phyloP scores from a whole-genome alignment of 1,140 invertebrate genomes.

The Centruroides vittatus region DNA sequence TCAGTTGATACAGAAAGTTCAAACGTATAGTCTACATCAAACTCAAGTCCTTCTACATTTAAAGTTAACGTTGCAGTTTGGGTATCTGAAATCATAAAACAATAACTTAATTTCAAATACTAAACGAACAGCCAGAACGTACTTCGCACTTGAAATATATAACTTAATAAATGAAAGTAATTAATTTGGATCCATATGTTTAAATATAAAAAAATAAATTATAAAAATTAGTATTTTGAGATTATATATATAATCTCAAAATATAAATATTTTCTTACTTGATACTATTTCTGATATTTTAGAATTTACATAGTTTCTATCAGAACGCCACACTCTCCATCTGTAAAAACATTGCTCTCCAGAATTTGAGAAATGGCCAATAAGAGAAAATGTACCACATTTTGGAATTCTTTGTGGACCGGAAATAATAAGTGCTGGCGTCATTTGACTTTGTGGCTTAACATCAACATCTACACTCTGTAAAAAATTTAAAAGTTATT shows the following conservation, averaged over 20 bases:
- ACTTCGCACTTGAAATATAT: no score
- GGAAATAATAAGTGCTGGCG: constrained; percentile 1
- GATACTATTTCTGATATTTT: neutral
- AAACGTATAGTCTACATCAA: constrained; percentile 7
- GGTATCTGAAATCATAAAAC: no score
- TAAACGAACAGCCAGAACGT: no score
- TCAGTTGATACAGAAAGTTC: neutral
- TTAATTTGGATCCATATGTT: no score
- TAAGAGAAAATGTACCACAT: constrained; percentile 17
- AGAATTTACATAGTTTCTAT: neutral
- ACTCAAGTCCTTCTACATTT: constrained; percentile 3
- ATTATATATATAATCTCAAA: neutral
- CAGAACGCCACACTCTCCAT: constrained; percentile 5
- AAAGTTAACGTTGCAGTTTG: constrained; percentile 2
- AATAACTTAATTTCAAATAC: no score
- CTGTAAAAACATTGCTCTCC: neutral
- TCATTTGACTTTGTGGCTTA: no score
- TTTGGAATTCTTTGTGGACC: constrained; percentile 11
- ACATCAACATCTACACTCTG: constrained; percentile 6
- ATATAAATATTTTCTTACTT: neutral
- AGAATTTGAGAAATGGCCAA: constrained; percentile 13
- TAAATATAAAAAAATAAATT: no score
- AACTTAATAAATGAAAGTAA: no score
- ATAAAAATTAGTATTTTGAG: no score
- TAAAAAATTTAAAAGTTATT: neutral